Conservation (phyloP, 2,113 vertebrate genomes). For the Noturus placidus region DNA sequence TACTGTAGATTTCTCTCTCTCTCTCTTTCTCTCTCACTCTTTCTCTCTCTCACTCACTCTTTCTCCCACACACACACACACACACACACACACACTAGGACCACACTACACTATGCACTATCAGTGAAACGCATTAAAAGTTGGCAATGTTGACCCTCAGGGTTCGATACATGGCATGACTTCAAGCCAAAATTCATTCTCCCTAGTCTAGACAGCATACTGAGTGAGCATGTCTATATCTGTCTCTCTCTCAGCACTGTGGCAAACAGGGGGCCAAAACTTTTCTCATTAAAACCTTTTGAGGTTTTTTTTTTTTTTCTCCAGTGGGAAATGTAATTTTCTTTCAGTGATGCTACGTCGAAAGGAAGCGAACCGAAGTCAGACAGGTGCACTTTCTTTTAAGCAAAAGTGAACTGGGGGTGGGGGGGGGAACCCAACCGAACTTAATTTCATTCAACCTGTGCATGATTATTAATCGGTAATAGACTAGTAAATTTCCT, state of each 20-base stretch:
- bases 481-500: background rate
- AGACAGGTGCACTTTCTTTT: background rate
- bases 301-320: background rate
- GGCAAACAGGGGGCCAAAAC: background rate
- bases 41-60: background rate
- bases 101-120: constrained; percentile 29
- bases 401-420: background rate
- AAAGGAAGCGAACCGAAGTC: too few relatives aligned
- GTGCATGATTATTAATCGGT: background rate
- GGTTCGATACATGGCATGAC: constrained; percentile 34
- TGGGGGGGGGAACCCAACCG: too few relatives aligned
- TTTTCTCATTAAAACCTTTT: background rate
- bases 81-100: constrained; percentile 4
- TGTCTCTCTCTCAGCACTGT: background rate
- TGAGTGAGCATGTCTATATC: constrained; percentile 7
- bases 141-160: constrained; percentile 25
- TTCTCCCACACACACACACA: constrained; percentile 2
- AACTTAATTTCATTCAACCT: background rate
- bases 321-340: background rate
- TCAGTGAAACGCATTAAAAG: constrained; percentile 27
- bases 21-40: too few relatives aligned
- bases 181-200: constrained; percentile 23
- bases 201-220: background rate
- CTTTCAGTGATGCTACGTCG: too few relatives aligned
- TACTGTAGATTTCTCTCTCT: background rate